Evolutionary conservation across 2,888 invertebrate genomes (phyloP), one percentile per base, ranked within the genome.

Genomic region (Heliconius hortense): DNA sequence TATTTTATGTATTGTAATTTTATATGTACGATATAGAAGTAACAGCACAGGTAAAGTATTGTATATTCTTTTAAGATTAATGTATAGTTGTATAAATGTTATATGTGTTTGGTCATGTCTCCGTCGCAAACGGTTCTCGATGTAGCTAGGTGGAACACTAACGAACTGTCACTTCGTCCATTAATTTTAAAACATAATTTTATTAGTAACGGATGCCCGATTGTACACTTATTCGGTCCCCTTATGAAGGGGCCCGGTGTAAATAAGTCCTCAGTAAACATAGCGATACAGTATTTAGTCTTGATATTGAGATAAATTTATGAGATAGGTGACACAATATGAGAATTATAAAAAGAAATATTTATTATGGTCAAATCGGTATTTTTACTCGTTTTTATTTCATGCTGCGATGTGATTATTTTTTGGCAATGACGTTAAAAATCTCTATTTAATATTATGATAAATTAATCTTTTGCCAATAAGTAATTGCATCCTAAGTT

Each of bases 141-240:
- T 89, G 90, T 89, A 89, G 89, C 90, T 90, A 90, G 89, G 90
- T 91, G 89, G 89, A 91, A 90, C 91, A 92, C 91, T 92, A 93
- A 93, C 93, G 93, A 94, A 93, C 92, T 92, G 88, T 90, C 89
- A 93, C 91, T 94, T 93, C 94, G 94, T 94, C 94, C 94, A 94
- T 93, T 93, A 93, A 92, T 92, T 93, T 92, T 90, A 92, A 92
- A 88, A 88, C 87, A 91, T 91, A 91, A 91, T 90, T 92, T 93
- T 90, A 93, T 88, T 90, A 91, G 89, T 88, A 86, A 88, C 89
- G 89, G 89, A 90, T 88, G 88, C 90, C 90, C 91, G 85, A 88
- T 88, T 91, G 88, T 90, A 90, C 87, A 89, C 88, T 88, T 89
- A 88, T 87, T 88, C 88, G 86, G 85, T 87, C 84, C 88, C 92